Base-by-base conservation (phyloP, 2,888 invertebrate species). In the Patella pellucida region DNA sequence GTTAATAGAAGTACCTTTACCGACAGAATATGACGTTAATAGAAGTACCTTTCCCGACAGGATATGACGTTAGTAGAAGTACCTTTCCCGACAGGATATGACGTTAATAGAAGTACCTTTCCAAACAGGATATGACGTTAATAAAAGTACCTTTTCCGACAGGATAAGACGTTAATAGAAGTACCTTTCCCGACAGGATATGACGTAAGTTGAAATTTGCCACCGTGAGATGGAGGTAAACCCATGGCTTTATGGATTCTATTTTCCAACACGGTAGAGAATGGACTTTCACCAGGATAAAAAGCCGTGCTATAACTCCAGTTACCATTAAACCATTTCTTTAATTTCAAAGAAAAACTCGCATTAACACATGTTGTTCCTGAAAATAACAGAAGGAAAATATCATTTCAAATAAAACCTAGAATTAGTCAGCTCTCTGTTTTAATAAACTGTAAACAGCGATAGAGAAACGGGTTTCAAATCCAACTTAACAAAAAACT, bases 261-360 rank as follows among this genome's bases (percentile, higher is more conserved):
- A 15, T 84, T 73, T 12, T 80, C 82, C 31, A 83, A 72, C 68
- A 83, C 75, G 12, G 78, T 76, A 3, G 89, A 88, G 78, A 89
- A 89, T 14, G 81, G 78, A 76, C 87, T 88, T 74, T 89, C 89
- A 16, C 89, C 89, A 3, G 87, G 88, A 74, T 89, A 89, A 79
- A 89, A 89, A 2, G 89, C 89, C 0, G 89, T 89, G 76, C 88
- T 89, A 75, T 85, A 87, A 56, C 88, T 89, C 89, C 89, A 89
- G 82, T 88, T 89, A 1, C 83, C 81, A 12, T 84, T 76, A 23
- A 88, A 75, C 87, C 86, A 87, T 19, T 72, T 68, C 71, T 84
- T 83, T 19, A 89, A 76, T 72, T 87, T 81, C 2, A 71, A 50
- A 0, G 89, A 89, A 76, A 89, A 88, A 12, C 84, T 82, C n/a